These are phyloP conservation scores for Naso thynnoides DNA, from an alignment of 2,797 vertebrate species.

Conservation along the genomic window DNA sequence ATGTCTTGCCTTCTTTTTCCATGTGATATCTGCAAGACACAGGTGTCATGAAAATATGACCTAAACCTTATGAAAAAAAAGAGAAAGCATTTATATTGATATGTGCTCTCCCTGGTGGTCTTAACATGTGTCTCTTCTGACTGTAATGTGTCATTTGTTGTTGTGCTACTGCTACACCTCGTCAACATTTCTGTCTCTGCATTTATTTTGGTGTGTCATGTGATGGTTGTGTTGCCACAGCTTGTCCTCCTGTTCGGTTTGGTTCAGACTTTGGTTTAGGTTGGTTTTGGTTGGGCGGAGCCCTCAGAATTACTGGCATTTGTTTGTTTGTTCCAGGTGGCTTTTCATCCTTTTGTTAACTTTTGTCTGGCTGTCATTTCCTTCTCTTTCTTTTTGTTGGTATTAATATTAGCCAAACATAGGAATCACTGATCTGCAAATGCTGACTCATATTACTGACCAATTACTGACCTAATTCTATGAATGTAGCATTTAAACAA, in stretches of 20 bases:
- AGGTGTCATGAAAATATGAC: neutral
- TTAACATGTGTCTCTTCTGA: neutral
- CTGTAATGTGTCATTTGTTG: neutral
- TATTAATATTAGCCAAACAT: neutral
- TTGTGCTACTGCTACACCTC: too few relatives aligned
- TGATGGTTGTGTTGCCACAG: too few relatives aligned
- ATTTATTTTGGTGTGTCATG: too few relatives aligned
- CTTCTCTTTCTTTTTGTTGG: neutral
- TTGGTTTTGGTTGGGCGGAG: too few relatives aligned
- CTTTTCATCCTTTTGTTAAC: neutral
- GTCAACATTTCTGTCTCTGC: too few relatives aligned
- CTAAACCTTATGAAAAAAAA: neutral
- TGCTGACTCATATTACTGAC: too few relatives aligned
- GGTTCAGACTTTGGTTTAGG: too few relatives aligned
- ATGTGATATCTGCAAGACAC: slow-evolving; percentile 88
- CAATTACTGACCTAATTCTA: too few relatives aligned
- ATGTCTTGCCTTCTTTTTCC: slow-evolving; percentile 93
- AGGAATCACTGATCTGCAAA: neutral
- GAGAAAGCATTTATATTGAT: too few relatives aligned
- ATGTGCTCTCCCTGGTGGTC: neutral
- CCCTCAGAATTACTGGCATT: too few relatives aligned
- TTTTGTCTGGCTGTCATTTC: neutral
- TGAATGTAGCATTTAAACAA: too few relatives aligned
- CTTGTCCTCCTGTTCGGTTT: too few relatives aligned
- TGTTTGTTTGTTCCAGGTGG: neutral